phyloP scores from a whole-genome alignment of 2,797 vertebrate genomes.

The Lindbergichthys nudifrons region DNA sequence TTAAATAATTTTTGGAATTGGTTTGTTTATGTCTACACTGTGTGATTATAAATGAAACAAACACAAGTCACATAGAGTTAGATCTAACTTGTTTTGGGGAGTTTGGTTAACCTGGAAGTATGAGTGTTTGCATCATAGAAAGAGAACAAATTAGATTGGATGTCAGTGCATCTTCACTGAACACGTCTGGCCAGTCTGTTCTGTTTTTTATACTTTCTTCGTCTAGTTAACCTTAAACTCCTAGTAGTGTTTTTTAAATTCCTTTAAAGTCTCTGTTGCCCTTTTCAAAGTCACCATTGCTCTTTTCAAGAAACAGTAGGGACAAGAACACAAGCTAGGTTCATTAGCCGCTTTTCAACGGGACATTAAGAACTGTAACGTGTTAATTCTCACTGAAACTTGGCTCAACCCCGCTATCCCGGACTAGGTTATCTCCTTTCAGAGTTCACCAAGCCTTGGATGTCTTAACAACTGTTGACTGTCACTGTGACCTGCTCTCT shows the following conservation, averaged over 20 bases:
- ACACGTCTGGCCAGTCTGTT: not conserved
- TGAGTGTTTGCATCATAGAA: not conserved
- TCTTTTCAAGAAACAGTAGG: not conserved
- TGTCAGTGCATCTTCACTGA: not conserved
- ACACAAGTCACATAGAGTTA: not conserved
- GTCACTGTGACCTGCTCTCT: not conserved
- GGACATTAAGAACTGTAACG: too few relatives aligned
- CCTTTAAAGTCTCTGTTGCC: not conserved
- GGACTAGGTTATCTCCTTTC: not conserved
- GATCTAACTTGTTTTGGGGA: not conserved
- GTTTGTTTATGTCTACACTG: not conserved
- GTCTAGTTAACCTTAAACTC: not conserved
- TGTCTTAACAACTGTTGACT: not conserved
- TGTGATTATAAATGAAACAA: not conserved
- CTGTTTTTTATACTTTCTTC: not conserved
- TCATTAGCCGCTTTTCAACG: too few relatives aligned
- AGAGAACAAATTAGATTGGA: not conserved
- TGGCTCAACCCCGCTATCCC: too few relatives aligned
- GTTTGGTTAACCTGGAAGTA: not conserved
- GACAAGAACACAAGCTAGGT: conserved; percentile 2
- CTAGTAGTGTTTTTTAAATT: too few relatives aligned
- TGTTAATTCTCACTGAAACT: too few relatives aligned
- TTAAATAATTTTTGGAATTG: not conserved
- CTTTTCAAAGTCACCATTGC: not conserved
- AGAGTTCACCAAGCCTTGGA: not conserved